Conservation (phyloP, 2,113 vertebrate species). For the Thinocorus orbignyianus region DNA sequence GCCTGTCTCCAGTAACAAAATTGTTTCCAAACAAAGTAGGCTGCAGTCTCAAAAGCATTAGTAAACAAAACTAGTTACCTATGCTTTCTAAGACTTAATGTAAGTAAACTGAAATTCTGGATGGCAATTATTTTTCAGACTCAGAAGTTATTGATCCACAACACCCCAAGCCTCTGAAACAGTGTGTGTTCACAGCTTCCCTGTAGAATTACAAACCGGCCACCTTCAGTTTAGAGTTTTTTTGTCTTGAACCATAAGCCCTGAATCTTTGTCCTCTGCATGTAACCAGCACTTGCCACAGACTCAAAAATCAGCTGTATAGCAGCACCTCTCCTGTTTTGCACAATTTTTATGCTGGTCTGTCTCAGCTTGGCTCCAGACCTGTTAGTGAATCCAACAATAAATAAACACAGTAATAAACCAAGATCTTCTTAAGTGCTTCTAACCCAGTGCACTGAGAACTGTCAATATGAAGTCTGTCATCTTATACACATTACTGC, state of each 20-base stretch:
- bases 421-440: not conserved
- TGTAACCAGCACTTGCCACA: not conserved
- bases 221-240: not conserved
- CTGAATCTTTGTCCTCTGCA: not conserved
- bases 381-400: not conserved
- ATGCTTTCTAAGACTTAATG: not conserved
- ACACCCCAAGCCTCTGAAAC: not conserved
- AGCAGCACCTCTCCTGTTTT: not conserved
- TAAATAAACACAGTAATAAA: slow-evolving; percentile 33
- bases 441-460: not conserved
- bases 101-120: not conserved
- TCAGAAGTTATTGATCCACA: not conserved
- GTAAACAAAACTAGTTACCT: not conserved
- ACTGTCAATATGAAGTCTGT: not conserved
- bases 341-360: not conserved
- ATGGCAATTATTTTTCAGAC: not conserved
- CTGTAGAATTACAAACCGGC: not conserved
- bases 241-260: not conserved
- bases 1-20: not conserved
- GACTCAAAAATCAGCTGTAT: not conserved
- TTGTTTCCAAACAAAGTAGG: not conserved
- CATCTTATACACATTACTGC: not conserved
- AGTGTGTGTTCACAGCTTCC: not conserved
- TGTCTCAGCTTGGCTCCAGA: not conserved
- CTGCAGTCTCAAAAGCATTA: not conserved